These are phyloP conservation scores for Helobdella robusta DNA, from an alignment of 2,888 invertebrate species.

Conservation along the genomic window DNA sequence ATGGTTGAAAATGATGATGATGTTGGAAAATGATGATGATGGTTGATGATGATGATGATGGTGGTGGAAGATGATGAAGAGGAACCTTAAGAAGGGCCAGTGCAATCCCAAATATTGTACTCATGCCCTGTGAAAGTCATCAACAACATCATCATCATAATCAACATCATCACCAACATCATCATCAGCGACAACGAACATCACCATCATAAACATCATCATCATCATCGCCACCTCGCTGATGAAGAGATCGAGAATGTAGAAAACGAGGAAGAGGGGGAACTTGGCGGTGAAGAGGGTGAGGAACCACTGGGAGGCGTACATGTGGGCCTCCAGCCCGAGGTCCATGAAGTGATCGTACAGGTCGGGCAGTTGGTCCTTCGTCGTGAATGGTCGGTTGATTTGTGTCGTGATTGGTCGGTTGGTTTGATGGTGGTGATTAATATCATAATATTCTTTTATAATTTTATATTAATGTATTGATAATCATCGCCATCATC, in stretches of 20 bases:
- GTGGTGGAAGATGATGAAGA: background rate
- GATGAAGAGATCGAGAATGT: slow-evolving; percentile 90
- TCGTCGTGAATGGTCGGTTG: too few species aligned
- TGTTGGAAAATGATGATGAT: too few species aligned
- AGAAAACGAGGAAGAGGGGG: slow-evolving; percentile 89
- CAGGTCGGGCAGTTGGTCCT: slow-evolving; percentile 53
- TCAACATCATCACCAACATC: background rate
- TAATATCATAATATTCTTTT: background rate
- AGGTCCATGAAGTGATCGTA: slow-evolving; percentile 56
- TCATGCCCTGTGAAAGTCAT: slow-evolving; percentile 62
- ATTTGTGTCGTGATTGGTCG: background rate
- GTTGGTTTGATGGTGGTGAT: background rate
- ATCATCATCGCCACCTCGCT: slow-evolving; percentile 46
- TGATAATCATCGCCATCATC: background rate
- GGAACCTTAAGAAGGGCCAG: slow-evolving; percentile 77
- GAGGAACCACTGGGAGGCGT: slow-evolving; percentile 98
- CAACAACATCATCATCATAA: background rate
- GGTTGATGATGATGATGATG: too few species aligned
- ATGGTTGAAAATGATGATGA: too few species aligned
- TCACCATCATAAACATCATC: background rate
- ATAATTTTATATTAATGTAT: background rate
- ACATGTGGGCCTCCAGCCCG: slow-evolving; percentile 94
- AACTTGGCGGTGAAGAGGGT: slow-evolving; percentile 98
- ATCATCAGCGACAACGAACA: background rate
- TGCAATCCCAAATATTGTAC: slow-evolving; percentile 90